Percentiles rank a stretch among this genome's conserved stretches.
Conservation (phyloP, 1,140 invertebrate genomes). For the Uloborus diversus region DNA sequence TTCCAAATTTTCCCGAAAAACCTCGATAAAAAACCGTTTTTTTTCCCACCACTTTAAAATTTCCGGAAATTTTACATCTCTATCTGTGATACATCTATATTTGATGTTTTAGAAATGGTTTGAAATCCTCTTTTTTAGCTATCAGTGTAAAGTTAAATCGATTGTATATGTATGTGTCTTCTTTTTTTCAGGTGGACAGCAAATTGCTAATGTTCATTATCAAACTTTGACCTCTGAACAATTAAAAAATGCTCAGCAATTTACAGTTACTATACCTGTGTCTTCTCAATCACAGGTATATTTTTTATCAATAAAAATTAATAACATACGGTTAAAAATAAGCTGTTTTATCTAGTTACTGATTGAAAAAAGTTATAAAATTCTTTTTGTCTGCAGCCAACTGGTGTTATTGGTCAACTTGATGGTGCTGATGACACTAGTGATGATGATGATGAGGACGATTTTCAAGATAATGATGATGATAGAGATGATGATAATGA, state of each 20-base stretch:
- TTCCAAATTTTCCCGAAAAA: too few relatives aligned
- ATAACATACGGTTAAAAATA: neutral
- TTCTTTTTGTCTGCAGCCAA: conserved; percentile 26
- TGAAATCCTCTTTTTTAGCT: too few relatives aligned
- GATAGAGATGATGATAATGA: conserved; percentile 70
- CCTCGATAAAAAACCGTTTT: too few relatives aligned
- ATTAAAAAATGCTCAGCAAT: conserved; percentile 48
- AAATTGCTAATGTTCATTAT: conserved; percentile 34
- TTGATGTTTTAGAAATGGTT: too few relatives aligned
- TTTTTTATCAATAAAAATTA: neutral
- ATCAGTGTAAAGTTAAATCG: too few relatives aligned
- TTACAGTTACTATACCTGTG: conserved; percentile 44
- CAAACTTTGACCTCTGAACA: conserved; percentile 41
- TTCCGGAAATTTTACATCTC: too few relatives aligned
- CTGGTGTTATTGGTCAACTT: conserved; percentile 63
- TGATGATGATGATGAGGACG: conserved; percentile 57
- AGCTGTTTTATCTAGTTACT: neutral
- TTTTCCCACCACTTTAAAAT: too few relatives aligned
- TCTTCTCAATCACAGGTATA: conserved; percentile 34
- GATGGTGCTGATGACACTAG: conserved; percentile 65
- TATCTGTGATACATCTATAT: too few relatives aligned
- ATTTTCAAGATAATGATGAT: conserved; percentile 62
- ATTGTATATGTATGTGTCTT: neutral
- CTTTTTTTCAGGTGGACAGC: conserved; percentile 31
- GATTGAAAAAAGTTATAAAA: neutral